Conservation (phyloP, 2,888 invertebrate genomes). For the Caenorhabditis sp. region DNA sequence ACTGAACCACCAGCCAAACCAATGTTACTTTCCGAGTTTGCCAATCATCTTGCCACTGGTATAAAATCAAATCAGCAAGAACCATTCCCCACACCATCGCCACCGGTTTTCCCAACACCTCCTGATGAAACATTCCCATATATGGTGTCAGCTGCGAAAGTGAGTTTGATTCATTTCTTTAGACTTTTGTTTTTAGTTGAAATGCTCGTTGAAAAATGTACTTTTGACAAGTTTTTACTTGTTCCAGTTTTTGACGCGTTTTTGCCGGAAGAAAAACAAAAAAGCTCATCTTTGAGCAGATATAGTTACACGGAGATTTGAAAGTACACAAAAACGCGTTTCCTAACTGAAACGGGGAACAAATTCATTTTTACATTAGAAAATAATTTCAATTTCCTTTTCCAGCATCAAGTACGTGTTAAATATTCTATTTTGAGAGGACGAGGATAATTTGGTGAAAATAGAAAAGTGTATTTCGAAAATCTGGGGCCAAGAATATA, state of each 20-base stretch:
- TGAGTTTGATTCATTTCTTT: conserved; percentile 1
- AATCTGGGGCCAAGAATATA: no score
- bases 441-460: no score
- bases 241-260: not conserved
- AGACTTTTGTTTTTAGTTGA: not conserved
- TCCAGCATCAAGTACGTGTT: no score
- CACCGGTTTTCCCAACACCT: conserved; percentile 15
- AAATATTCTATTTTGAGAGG: no score
- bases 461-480: no score
- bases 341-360: no score
- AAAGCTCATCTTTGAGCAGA: not conserved
- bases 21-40: conserved; percentile 35
- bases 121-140: conserved; percentile 32
- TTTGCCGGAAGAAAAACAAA: not conserved
- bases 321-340: no score
- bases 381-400: no score
- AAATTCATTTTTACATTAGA: no score
- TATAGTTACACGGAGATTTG: no score
- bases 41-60: conserved; percentile 24
- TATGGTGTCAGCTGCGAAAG: conserved; percentile 35
- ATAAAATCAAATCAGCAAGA: conserved; percentile 11
- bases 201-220: not conserved
- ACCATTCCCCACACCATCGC: conserved; percentile 17
- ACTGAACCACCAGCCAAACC: conserved; percentile 20
- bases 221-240: not conserved